These are phyloP conservation scores for Passerculus sandwichensis DNA, from an alignment of 2,797 vertebrate species.

Conservation along the genomic window DNA sequence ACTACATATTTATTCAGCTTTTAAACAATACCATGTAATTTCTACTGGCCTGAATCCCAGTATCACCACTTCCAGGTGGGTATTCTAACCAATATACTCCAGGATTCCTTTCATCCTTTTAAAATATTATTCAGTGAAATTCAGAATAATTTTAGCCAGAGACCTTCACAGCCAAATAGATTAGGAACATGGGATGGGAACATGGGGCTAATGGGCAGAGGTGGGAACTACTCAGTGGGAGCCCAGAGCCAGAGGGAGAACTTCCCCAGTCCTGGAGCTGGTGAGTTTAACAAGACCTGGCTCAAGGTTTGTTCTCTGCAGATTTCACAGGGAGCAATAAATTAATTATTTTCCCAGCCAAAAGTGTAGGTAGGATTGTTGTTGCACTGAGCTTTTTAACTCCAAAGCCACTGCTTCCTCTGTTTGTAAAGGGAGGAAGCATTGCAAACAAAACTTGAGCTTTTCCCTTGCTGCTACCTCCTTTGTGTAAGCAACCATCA, in stretches of 20 bases:
- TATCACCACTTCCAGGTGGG: background rate
- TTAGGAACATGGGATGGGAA: background rate
- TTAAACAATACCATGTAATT: background rate
- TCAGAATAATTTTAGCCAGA: background rate
- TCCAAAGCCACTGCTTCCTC: conserved; percentile 1
- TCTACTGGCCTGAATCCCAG: background rate
- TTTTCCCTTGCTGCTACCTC: background rate
- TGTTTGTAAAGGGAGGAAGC: background rate
- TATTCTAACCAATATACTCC: background rate
- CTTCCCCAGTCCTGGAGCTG: background rate
- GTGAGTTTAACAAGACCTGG: background rate
- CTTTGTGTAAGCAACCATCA: background rate
- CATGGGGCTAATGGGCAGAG: fast-evolving
- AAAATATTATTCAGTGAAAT: background rate
- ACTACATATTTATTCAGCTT: background rate
- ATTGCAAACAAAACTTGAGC: background rate
- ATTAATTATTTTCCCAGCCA: background rate
- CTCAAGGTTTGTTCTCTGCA: background rate
- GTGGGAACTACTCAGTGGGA: background rate
- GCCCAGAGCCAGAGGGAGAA: background rate
- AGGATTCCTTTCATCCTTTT: background rate
- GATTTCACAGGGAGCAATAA: background rate
- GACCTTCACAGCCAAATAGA: background rate
- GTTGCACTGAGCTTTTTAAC: background rate
- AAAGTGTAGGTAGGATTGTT: background rate